Evolutionary conservation across 2,797 vertebrate genomes (phyloP).

Genomic region (Miichthys miiuy): DNA sequence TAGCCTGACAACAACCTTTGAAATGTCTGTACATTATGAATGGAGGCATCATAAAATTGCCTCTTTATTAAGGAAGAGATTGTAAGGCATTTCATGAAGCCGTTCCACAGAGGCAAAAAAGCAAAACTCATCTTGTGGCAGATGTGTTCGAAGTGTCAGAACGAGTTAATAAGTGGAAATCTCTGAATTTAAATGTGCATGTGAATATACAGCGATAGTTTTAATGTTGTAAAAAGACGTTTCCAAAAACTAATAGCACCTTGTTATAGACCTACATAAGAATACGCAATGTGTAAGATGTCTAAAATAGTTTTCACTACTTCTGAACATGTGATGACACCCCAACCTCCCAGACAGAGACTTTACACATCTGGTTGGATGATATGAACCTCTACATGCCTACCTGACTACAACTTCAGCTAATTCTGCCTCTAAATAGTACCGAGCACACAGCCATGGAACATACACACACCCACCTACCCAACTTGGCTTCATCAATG

Average conservation of each 20-base stretch:
- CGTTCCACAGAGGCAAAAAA: slow-evolving; percentile 15
- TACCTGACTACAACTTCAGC: not conserved
- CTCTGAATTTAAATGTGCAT: not conserved
- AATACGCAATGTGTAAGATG: not conserved
- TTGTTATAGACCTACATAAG: no score
- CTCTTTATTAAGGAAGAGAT: not conserved
- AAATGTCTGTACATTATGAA: not conserved
- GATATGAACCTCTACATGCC: slow-evolving; percentile 8
- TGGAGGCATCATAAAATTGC: not conserved
- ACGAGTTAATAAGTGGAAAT: not conserved
- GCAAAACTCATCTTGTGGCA: not conserved
- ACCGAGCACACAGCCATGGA: not conserved
- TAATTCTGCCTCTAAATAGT: slow-evolving; percentile 14
- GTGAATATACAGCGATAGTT: not conserved
- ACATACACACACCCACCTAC: slow-evolving; percentile 14
- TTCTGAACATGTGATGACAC: slow-evolving; percentile 27
- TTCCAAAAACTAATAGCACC: not conserved
- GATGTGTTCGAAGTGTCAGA: slow-evolving; percentile 3
- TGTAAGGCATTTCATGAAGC: not conserved
- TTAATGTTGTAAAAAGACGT: not conserved
- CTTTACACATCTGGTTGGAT: slow-evolving; percentile 21
- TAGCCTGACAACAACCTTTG: not conserved
- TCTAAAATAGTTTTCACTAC: not conserved
- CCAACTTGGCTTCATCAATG: slow-evolving; percentile 7
- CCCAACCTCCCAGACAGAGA: not conserved